A percentile compares a stretch with the other conserved stretches of the same genome.
Conservation (phyloP, 1,140 invertebrate genomes). For the Probaryconus sp. region DNA sequence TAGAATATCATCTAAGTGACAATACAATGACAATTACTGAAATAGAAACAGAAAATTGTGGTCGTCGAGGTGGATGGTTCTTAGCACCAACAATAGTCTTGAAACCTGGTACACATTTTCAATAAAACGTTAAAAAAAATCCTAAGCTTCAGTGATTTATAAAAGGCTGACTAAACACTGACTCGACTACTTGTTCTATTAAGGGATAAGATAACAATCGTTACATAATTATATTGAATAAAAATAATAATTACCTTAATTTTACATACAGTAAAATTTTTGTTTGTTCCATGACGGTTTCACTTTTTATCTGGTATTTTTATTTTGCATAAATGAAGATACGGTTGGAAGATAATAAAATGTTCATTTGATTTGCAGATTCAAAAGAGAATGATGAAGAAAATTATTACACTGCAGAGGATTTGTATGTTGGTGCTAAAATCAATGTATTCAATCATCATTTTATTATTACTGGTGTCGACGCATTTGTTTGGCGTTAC, state of each 20-base stretch:
- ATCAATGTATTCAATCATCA: constrained; percentile 83
- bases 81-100: constrained; percentile 83
- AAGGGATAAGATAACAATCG: too few relatives aligned
- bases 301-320: too few relatives aligned
- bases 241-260: too few relatives aligned
- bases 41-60: constrained; percentile 82
- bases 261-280: too few relatives aligned
- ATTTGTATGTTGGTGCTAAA: constrained; percentile 83
- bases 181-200: not conserved
- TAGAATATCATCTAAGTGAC: constrained; percentile 83
- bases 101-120: constrained; percentile 78
- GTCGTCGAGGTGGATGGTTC: constrained; percentile 84
- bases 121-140: not conserved
- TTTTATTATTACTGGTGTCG: constrained; percentile 83
- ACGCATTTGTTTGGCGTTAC: constrained; percentile 84
- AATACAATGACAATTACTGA: constrained; percentile 82
- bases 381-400: constrained; percentile 25
- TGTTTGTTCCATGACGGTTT: too few relatives aligned
- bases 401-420: constrained; percentile 82
- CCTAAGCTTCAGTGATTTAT: not conserved
- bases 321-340: too few relatives aligned
- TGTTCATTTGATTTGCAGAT: constrained; percentile 31
- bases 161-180: too few relatives aligned
- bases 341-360: too few relatives aligned
- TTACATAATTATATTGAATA: too few relatives aligned